Conservation (phyloP, 2,113 vertebrate species). For the Oreocharis arfaki region DNA sequence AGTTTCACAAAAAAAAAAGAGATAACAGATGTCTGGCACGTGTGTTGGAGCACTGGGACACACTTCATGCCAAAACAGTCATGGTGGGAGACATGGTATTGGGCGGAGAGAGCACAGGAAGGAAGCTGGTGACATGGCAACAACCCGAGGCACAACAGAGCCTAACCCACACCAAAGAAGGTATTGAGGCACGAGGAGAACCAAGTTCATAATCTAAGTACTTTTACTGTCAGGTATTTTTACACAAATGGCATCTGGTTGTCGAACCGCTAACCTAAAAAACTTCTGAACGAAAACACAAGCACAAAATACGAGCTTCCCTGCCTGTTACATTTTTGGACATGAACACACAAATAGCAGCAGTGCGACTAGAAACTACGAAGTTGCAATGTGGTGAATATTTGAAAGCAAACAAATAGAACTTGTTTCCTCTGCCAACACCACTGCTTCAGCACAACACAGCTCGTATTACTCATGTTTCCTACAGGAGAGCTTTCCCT, state of each 20-base stretch:
- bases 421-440: not conserved
- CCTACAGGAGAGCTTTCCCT: not conserved
- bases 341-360: not conserved
- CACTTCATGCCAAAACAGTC: not conserved
- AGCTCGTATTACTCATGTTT: not conserved
- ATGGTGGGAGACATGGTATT: fast-evolving
- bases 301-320: not conserved
- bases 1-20: not conserved
- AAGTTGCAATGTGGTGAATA: fast-evolving
- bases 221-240: not conserved
- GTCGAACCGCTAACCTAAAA: not conserved
- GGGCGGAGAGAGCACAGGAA: not conserved
- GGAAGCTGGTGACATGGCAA: not conserved
- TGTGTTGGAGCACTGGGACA: not conserved
- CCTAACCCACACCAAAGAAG: not conserved
- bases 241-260: not conserved
- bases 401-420: not conserved
- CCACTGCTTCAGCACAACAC: not conserved
- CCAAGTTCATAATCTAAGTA: not conserved
- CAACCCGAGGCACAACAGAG: not conserved
- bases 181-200: not conserved
- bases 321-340: not conserved
- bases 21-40: not conserved
- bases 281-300: not conserved
- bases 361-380: not conserved